A percentile compares a stretch with the other conserved stretches of the same genome.
Conservation (phyloP, 1,140 invertebrate genomes). For the Chironomus striatipennis region DNA sequence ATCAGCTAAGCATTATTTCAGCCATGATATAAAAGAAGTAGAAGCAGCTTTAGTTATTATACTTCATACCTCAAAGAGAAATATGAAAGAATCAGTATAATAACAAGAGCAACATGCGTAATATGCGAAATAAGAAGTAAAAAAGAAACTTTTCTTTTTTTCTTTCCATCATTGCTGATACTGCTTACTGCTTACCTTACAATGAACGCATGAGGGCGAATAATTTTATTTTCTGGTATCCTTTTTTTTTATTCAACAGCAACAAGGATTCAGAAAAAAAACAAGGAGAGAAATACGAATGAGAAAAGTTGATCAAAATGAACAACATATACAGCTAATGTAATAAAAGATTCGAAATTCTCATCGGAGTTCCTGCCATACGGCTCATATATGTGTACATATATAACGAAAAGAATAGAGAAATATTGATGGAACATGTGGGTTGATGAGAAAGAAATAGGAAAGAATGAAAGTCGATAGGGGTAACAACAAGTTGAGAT, state of each 20-base stretch:
- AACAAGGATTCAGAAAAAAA: too few species aligned
- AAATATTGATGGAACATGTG: background rate
- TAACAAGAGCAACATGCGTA: background rate
- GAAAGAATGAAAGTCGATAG: background rate
- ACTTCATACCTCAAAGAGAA: background rate
- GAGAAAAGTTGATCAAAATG: slow-evolving; percentile 1
- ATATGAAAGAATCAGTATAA: background rate
- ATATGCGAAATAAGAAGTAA: background rate
- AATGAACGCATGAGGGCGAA: background rate
- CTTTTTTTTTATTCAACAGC: background rate
- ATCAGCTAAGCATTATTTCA: too few species aligned
- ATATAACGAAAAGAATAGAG: background rate
- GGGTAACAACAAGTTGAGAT: too few species aligned
- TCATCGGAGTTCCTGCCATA: background rate
- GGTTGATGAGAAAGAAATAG: background rate
- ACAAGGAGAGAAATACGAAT: background rate
- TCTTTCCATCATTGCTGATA: background rate
- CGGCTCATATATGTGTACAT: background rate
- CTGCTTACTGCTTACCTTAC: background rate
- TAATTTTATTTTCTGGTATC: slow-evolving; percentile 9
- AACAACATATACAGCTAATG: background rate
- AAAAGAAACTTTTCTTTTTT: background rate
- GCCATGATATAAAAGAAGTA: too few species aligned
- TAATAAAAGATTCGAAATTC: slow-evolving; percentile 9
- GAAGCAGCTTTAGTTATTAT: too few species aligned